Base-by-base conservation (phyloP, 2,797 vertebrate species). In the Oryzias sinensis region DNA sequence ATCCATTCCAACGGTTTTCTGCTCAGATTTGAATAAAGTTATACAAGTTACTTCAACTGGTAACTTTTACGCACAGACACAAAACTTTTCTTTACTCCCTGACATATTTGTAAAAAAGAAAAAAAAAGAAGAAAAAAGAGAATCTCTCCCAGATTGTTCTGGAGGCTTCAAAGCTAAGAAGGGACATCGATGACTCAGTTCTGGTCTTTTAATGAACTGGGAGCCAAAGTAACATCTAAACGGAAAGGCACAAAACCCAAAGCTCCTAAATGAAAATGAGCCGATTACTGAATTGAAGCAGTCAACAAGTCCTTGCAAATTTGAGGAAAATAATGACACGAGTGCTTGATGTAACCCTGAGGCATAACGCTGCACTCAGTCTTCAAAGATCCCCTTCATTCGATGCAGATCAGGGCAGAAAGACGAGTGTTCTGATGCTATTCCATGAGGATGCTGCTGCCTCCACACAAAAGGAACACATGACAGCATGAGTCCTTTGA, bases 401-500 rank as follows among this genome's bases (percentile, higher is more conserved):
- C 0, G 0, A 53, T 33, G 29, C 25, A 40, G n/a, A 61, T 55
- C 1, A 13, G 7, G 48, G 51, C 40, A 37, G 48, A n/a, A 29
- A 18, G 37, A 51, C 25, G 33, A n/a, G 6, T 33, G 53, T 49
- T 37, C 44, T 57, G 61, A 59, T 53, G 16, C 8, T 48, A 50
- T 64, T 59, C 65, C 56, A 44, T 53, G 53, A 68, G 64, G 69
- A 67, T 51, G 13, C 47, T 44, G 22, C 43, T 9, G 43, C 20
- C 29, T 5, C 57, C 73, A 67, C 29, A 69, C 49, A 25, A 62
- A 65, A 77, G 64, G 60, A 60, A 45, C 1, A 16, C 27, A 14
- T 3, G 33, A 37, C 72, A 53, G 72, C 58, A 14, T 52, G 74
- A 18, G 60, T 14, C 75, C 62, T 81, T 74, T 77, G 65, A 65